Conservation (phyloP, 2,113 vertebrate species). For the Bombycilla garrulus region DNA sequence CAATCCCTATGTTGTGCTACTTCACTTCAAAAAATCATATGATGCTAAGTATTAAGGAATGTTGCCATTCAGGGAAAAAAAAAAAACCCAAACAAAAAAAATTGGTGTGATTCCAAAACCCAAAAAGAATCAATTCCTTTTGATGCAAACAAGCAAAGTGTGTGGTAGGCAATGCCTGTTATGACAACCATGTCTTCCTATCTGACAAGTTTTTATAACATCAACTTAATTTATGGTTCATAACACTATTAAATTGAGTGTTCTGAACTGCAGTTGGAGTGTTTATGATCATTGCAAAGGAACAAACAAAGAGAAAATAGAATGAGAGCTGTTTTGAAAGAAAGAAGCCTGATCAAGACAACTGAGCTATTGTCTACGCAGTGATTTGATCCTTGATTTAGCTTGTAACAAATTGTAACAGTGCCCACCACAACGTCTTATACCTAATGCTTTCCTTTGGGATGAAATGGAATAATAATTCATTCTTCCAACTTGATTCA, state of each 20-base stretch:
- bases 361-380: background rate
- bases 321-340: slow-evolving; percentile 9
- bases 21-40: background rate
- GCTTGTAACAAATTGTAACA: slow-evolving; percentile 11
- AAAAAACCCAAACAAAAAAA: background rate
- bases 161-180: background rate
- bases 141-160: background rate
- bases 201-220: background rate
- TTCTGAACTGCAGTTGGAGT: background rate
- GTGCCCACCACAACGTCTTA: background rate
- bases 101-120: too few relatives aligned
- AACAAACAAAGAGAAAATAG: slow-evolving; percentile 2
- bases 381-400: slow-evolving; percentile 40
- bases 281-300: background rate
- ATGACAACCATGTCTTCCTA: background rate
- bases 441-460: background rate
- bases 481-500: background rate
- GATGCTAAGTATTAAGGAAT: background rate
- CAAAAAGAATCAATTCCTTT: background rate
- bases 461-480: background rate
- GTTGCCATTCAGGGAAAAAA: background rate
- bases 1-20: background rate
- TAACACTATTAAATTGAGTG: background rate
- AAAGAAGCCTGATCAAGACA: background rate
- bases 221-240: background rate